phyloP scores from a whole-genome alignment of 1,140 invertebrate species.

The Penaeus chinensis region DNA sequence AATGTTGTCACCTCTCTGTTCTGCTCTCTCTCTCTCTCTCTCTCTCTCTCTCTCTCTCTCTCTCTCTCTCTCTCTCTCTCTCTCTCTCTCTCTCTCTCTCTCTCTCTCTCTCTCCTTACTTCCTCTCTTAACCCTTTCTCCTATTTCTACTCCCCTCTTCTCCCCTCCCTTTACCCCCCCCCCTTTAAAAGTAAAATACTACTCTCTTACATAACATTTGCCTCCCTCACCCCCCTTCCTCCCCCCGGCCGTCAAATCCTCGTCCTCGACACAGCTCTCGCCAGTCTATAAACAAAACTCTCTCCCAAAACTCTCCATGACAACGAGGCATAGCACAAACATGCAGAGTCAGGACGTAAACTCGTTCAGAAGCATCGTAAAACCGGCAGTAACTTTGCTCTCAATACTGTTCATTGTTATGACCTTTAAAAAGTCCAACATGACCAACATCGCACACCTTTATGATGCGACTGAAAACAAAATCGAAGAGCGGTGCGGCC shows the following conservation, averaged over 20 bases:
- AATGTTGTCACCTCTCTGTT: too few species aligned
- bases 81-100: too few species aligned
- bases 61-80: too few species aligned
- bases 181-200: too few species aligned
- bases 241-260: too few species aligned
- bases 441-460: conserved; percentile 21
- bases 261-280: too few species aligned
- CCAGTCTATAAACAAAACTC: too few species aligned
- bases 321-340: conserved; percentile 1
- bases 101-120: background rate
- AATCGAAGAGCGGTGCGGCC: conserved; percentile 24
- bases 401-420: conserved; percentile 30
- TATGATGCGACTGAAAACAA: conserved; percentile 45
- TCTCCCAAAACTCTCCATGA: background rate
- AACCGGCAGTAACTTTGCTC: conserved; percentile 30
- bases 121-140: background rate
- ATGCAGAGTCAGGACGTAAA: conserved; percentile 29
- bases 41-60: too few species aligned
- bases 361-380: conserved; percentile 35
- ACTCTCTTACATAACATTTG: background rate
- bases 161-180: background rate
- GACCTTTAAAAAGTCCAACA: conserved; percentile 34
- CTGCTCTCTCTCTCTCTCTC: too few species aligned
- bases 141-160: background rate
- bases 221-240: too few species aligned